Evolutionary conservation across 2,797 vertebrate species (phyloP), one percentile per base, ranked within the genome.

Genomic region (Epinephelus coioides): DNA sequence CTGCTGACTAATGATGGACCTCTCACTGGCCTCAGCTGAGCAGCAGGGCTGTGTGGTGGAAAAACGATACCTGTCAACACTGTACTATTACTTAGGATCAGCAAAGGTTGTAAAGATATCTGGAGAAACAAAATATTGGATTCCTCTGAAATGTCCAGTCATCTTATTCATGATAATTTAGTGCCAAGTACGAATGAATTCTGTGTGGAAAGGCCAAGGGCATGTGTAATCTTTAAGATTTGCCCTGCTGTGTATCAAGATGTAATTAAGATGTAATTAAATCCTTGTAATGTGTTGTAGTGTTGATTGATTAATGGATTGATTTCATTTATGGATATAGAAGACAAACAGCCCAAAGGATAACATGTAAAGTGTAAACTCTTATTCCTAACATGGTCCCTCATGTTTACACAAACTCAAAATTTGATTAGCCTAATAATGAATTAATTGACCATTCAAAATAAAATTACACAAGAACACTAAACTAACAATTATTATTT

Each of bases 1-100:
- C 82, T 93, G 92, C 92, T 94, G 92, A 93, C 89, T 93, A 92
- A 94, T 88, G 86, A 85, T 21, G 67, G 90, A 83, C 84, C 77
- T 69, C 81, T 86, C 76, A 5, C 79, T 79, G 88, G 79, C 85
- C 84, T 81, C 73, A 18, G 78, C 68, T 44, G 60, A 74, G 76
- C 81, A 46, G 69, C 51, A 34, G 44, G 63, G 47, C 59, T 23
- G 40, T 27, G 54, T 70, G 73, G 62, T 30, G 30, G 69, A 62
- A 80, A 82, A 84, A 70, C 3, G 23, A 79, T 71, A 81, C 68
- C 84, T 73, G 79, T 85, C 79, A 77, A 67, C 83, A 85, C 71
- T 21, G 38, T 34, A 53, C 51, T 76, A 67, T 81, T 81, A 71
- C 51, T 63, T 56, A 21, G 56, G 73, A 75, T 81, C 62, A 60